phyloP scores from a whole-genome alignment of 2,113 vertebrate species.

The Tychaedon coryphoeus region DNA sequence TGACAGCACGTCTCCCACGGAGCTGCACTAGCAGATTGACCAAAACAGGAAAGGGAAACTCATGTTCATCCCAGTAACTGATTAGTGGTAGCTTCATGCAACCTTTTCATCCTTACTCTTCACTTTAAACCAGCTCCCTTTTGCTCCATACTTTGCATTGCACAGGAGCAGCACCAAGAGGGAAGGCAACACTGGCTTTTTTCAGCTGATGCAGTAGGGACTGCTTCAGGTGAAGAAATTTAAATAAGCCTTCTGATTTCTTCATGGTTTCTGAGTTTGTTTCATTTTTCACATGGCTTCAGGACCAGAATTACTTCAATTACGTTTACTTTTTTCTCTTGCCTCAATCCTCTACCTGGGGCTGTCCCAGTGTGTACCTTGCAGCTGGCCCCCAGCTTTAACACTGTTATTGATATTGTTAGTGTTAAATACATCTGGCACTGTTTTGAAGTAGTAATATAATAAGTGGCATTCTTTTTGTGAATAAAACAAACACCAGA shows the following conservation, averaged over 20 bases:
- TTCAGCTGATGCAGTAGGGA: neutral
- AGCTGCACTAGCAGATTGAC: neutral
- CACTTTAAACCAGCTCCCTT: neutral
- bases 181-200: neutral
- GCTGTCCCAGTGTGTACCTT: neutral
- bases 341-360: neutral
- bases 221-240: neutral
- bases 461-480: neutral
- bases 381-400: neutral
- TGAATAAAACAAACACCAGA: neutral
- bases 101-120: neutral
- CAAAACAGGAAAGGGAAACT: neutral
- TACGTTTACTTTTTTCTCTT: neutral
- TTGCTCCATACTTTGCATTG: neutral
- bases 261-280: neutral
- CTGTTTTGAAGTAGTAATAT: neutral
- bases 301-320: neutral
- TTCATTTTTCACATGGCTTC: neutral
- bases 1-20: accelerated
- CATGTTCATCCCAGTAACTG: accelerated
- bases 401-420: neutral
- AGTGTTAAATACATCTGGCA: neutral
- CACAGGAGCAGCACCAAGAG: neutral
- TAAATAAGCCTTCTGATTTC: neutral
- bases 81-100: neutral